phyloP scores from a whole-genome alignment of 2,888 invertebrate genomes.

The Amorpha juglandis region DNA sequence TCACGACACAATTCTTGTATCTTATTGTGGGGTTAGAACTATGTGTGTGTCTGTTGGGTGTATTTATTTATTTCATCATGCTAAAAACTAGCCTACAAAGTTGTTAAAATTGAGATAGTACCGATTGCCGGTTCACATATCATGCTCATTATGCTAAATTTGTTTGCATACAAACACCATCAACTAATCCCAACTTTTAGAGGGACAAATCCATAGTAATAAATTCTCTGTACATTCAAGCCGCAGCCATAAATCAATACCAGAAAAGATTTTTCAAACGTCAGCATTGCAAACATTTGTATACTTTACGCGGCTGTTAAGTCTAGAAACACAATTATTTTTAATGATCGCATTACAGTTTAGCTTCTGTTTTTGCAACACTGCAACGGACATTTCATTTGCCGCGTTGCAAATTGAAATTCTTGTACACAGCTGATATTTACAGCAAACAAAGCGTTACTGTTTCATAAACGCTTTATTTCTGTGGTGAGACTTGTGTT shows the following conservation, averaged over 20 bases:
- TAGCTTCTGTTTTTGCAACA: background rate
- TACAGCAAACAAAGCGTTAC: background rate
- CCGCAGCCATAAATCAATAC: background rate
- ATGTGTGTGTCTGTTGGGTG: too few relatives aligned
- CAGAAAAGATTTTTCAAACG: background rate
- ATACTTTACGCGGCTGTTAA: background rate
- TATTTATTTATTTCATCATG: too few relatives aligned
- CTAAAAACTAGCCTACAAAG: too few relatives aligned
- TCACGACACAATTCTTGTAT: too few relatives aligned
- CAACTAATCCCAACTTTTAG: background rate
- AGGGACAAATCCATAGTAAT: background rate
- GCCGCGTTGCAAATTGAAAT: conserved; percentile 1
- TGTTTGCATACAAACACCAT: background rate
- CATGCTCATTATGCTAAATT: too few relatives aligned
- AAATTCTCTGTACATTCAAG: conserved; percentile 1
- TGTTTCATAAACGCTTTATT: conserved; percentile 1
- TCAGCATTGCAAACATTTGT: background rate
- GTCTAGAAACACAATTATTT: background rate
- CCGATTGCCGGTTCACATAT: too few relatives aligned
- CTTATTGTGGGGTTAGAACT: too few relatives aligned
- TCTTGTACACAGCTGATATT: background rate
- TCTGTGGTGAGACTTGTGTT: background rate
- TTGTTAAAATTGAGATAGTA: too few relatives aligned
- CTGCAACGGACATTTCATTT: conserved; percentile 4
- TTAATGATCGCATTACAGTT: background rate